Conservation (phyloP, 1,140 invertebrate genomes). For the Brachionus koreanus region DNA sequence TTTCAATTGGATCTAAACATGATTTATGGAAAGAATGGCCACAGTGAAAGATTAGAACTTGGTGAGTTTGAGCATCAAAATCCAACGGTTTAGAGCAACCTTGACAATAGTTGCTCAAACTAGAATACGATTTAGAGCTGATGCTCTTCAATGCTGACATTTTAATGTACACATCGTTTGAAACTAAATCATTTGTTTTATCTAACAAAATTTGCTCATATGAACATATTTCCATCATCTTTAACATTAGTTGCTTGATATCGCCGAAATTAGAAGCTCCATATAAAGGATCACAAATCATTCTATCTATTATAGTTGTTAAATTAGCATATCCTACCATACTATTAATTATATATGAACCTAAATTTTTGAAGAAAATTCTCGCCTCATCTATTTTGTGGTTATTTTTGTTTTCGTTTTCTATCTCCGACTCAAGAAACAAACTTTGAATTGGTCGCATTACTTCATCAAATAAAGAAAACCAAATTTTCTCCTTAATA, state of each 20-base stretch:
- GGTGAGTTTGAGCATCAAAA: not conserved
- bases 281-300: conserved; percentile 55
- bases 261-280: conserved; percentile 61
- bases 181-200: conserved; percentile 27
- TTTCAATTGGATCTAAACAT: not conserved
- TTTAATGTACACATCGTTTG: conserved; percentile 16
- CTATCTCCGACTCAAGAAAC: conserved; percentile 50
- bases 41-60: conserved; percentile 23
- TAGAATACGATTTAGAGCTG: not conserved
- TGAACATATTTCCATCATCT: conserved; percentile 63
- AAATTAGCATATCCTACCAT: conserved; percentile 65
- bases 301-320: conserved; percentile 62
- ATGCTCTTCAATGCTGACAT: not conserved
- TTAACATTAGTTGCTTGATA: conserved; percentile 61
- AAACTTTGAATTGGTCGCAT: conserved; percentile 60
- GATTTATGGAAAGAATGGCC: conserved; percentile 34
- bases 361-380: conserved; percentile 57
- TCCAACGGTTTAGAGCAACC: not conserved
- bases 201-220: conserved; percentile 58
- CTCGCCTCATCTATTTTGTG: not conserved
- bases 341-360: conserved; percentile 62
- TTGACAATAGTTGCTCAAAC: conserved; percentile 22
- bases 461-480: conserved; percentile 61
- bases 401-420: conserved; percentile 50
- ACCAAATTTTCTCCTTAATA: conserved; percentile 59